These are phyloP conservation scores for Nomada flava DNA, from an alignment of 2,888 invertebrate genomes.

Conservation along the genomic window DNA sequence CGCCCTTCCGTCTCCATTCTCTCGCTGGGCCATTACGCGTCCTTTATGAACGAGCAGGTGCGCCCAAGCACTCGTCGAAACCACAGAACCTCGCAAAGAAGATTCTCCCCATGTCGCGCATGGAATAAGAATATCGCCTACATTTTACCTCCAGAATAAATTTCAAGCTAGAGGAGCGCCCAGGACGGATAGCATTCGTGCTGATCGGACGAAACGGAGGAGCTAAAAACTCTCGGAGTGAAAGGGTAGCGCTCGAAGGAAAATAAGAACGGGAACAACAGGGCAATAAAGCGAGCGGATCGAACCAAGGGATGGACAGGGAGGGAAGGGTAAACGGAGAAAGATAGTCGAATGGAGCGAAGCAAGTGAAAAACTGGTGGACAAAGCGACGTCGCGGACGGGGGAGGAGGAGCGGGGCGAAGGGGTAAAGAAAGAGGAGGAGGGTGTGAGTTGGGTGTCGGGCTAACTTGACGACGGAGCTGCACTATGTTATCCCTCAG, in stretches of 20 bases:
- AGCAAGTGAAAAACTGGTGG: conserved; percentile 43
- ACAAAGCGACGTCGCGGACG: conserved; percentile 27
- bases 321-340: conserved; percentile 17
- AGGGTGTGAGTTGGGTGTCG: conserved; percentile 55
- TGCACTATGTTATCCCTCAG: conserved; percentile 78
- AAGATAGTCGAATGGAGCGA: conserved; percentile 44
- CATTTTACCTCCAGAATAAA: conserved; percentile 60
- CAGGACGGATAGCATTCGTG: conserved; percentile 14
- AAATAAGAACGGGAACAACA: conserved; percentile 72
- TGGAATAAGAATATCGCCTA: conserved; percentile 50
- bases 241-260: conserved; percentile 57
- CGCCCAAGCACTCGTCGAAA: conserved; percentile 52
- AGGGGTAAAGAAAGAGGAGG: conserved; percentile 24
- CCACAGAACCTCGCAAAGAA: conserved; percentile 24
- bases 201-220: conserved; percentile 21
- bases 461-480: conserved; percentile 70
- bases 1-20: conserved; percentile 18
- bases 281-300: conserved; percentile 68
- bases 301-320: background rate
- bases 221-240: conserved; percentile 51
- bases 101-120: conserved; percentile 25
- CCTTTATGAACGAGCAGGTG: conserved; percentile 68
- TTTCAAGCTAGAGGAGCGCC: conserved; percentile 39
- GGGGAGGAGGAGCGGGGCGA: conserved; percentile 20
- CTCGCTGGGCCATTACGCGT: conserved; percentile 56